Conservation (phyloP, 2,113 vertebrate genomes). For the Tychaedon coryphoeus region DNA sequence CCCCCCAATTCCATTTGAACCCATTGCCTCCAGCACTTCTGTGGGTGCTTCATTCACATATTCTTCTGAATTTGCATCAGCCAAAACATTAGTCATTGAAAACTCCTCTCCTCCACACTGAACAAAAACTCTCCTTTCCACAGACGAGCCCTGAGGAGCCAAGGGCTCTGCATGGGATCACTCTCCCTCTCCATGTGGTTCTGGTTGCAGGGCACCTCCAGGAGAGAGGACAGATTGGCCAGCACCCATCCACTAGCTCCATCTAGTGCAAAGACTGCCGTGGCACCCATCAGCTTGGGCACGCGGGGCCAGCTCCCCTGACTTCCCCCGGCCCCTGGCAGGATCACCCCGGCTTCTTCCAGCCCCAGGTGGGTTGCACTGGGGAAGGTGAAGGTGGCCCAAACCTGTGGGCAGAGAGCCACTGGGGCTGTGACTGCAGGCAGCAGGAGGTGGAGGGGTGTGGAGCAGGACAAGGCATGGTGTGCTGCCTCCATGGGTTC, state of each 20-base stretch:
- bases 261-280: slow-evolving; percentile 30
- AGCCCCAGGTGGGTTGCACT: not conserved
- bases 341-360: not conserved
- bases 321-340: rapidly evolving
- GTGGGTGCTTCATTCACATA: not conserved
- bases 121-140: not conserved
- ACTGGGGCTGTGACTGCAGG: rapidly evolving
- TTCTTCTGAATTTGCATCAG: not conserved
- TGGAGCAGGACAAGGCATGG: not conserved
- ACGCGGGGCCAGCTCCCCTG: not conserved
- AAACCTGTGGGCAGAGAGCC: not conserved
- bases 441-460: not conserved
- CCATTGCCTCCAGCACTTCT: not conserved
- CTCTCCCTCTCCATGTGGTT: not conserved
- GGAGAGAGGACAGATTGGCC: not conserved
- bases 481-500: not conserved
- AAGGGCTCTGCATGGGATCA: not conserved
- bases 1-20: not conserved
- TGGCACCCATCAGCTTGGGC: not conserved
- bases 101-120: not conserved
- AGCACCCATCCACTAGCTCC: slow-evolving; percentile 36
- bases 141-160: not conserved
- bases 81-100: not conserved
- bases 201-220: not conserved
- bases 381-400: not conserved